A percentile compares a stretch with the other conserved stretches of the same genome.
Conservation (phyloP, 2,797 vertebrate species). For the Acanthurus tractus region DNA sequence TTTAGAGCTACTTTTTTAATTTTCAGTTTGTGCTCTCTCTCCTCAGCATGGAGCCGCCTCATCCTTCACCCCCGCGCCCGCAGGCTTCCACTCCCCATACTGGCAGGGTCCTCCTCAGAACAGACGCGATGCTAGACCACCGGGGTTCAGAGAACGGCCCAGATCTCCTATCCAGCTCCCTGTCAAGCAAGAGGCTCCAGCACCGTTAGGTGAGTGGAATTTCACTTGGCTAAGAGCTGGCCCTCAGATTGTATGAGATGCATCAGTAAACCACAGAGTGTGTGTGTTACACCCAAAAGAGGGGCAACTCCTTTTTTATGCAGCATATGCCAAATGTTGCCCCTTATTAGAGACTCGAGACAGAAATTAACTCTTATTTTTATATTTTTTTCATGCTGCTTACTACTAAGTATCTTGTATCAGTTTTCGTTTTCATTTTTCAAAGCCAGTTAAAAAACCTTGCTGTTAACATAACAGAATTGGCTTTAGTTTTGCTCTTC, state of each 20-base stretch:
- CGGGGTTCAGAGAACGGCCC: constrained; percentile 93
- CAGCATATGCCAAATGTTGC: not conserved
- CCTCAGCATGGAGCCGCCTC: constrained; percentile 96
- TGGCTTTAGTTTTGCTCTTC: no score
- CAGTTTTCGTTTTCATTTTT: no score
- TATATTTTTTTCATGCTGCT: no score
- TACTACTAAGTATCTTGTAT: no score
- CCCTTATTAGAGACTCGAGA: no score
- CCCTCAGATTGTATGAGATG: not conserved
- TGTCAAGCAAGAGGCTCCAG: constrained; percentile 92
- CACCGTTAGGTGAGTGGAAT: constrained; percentile 86
- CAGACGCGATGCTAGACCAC: constrained; percentile 93
- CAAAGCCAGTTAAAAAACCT: no score
- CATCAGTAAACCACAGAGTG: not conserved
- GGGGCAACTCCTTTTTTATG: not conserved
- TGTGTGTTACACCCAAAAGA: not conserved
- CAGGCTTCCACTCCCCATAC: constrained; percentile 94
- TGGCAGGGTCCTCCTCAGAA: constrained; percentile 97
- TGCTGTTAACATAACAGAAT: no score
- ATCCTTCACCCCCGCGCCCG: constrained; percentile 91
- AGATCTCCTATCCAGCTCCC: constrained; percentile 94
- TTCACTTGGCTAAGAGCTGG: not conserved
- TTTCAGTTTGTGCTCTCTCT: constrained; percentile 74
- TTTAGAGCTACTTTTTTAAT: constrained; percentile 41
- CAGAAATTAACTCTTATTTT: no score